phyloP scores from a whole-genome alignment of 1,140 invertebrate species.

The Vanessa tameamea region DNA sequence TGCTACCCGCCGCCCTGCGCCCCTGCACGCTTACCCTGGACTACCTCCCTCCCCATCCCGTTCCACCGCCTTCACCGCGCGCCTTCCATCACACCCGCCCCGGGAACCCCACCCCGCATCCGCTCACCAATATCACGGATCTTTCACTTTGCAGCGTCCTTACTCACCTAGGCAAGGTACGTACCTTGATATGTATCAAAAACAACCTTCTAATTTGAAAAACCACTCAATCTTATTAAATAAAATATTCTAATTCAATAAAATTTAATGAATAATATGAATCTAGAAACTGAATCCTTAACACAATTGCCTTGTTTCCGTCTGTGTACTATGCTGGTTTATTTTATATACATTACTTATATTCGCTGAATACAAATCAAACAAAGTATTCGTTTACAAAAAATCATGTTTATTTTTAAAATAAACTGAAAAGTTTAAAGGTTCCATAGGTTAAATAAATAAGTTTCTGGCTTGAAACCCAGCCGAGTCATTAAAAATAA shows the following conservation, averaged over 20 bases:
- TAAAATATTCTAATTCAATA: conserved; percentile 33
- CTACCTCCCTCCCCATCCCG: conserved; percentile 49
- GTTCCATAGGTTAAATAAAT: too few species aligned
- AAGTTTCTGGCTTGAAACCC: too few species aligned
- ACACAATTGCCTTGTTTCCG: background rate
- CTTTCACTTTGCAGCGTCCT: conserved; percentile 72
- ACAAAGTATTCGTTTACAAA: too few species aligned
- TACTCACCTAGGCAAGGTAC: conserved; percentile 54
- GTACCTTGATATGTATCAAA: conserved; percentile 16
- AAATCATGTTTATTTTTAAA: too few species aligned
- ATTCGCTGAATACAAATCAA: too few species aligned
- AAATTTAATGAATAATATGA: too few species aligned
- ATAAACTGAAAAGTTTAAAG: too few species aligned
- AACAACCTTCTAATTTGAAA: conserved; percentile 41
- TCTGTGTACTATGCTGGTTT: too few species aligned
- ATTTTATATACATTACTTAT: too few species aligned
- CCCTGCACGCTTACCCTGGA: conserved; percentile 36
- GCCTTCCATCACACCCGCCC: conserved; percentile 46
- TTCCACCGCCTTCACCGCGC: conserved; percentile 43
- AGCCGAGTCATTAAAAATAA: too few species aligned
- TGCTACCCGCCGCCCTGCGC: conserved; percentile 68
- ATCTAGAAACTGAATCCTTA: conserved; percentile 5
- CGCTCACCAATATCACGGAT: conserved; percentile 70
- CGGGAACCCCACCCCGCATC: conserved; percentile 63
- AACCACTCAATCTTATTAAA: conserved; percentile 35